Conservation (phyloP, 2,888 invertebrate species). For the Ichneumoninae sp. region DNA sequence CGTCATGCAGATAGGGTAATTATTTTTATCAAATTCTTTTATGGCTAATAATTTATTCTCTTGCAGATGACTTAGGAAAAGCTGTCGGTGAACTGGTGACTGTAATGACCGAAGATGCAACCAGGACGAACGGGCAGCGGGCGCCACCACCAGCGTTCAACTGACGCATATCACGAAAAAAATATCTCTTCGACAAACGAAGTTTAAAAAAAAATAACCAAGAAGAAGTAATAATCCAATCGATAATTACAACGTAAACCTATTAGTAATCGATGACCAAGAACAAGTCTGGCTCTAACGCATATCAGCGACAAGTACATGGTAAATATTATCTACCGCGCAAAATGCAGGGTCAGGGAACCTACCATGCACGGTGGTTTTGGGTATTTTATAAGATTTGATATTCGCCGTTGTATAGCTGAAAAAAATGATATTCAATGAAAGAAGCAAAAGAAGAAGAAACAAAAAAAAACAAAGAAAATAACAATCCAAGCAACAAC, state of each 20-base stretch:
- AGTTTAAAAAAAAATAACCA: conserved; percentile 8
- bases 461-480: conserved; percentile 51
- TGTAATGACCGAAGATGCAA: conserved; percentile 92
- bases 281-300: conserved; percentile 82
- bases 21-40: background rate
- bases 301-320: conserved; percentile 81
- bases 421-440: conserved; percentile 69
- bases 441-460: conserved; percentile 33
- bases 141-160: conserved; percentile 82
- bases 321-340: conserved; percentile 67
- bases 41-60: conserved; percentile 48
- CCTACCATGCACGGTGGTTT: conserved; percentile 77
- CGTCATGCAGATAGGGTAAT: background rate
- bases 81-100: conserved; percentile 95
- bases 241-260: conserved; percentile 54
- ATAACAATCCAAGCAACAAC: conserved; percentile 38
- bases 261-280: conserved; percentile 75
- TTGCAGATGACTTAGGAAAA: conserved; percentile 92
- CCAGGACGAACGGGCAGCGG: conserved; percentile 79
- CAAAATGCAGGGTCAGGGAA: conserved; percentile 74
- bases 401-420: conserved; percentile 81
- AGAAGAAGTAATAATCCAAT: conserved; percentile 53
- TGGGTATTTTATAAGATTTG: conserved; percentile 84
- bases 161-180: conserved; percentile 67
- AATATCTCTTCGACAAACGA: conserved; percentile 10